Evolutionary conservation across 2,888 invertebrate genomes (phyloP).

Genomic region (Hipparchia semele): DNA sequence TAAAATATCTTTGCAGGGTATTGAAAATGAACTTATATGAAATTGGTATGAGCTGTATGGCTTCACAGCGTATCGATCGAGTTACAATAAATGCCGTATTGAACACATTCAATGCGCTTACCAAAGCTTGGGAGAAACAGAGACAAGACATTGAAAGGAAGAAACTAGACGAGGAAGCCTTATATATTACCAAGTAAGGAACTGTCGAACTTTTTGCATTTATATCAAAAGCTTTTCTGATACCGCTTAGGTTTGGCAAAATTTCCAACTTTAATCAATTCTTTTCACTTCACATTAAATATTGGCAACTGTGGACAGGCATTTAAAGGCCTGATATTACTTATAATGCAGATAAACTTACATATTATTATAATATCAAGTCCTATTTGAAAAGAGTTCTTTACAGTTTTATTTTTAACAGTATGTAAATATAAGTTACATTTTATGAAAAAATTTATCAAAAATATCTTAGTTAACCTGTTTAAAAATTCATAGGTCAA

Average conservation of each 20-base stretch:
- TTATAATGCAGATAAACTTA: too few species aligned
- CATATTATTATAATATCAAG: too few species aligned
- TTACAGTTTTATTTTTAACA: too few species aligned
- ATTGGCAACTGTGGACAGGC: too few species aligned
- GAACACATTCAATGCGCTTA: conserved; percentile 83
- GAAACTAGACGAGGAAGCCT: conserved; percentile 88
- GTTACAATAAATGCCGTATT: conserved; percentile 74
- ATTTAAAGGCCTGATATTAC: too few species aligned
- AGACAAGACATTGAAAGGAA: conserved; percentile 86
- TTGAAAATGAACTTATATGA: conserved; percentile 88
- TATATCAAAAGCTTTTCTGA: not conserved
- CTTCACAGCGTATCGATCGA: conserved; percentile 75
- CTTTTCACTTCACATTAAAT: too few species aligned
- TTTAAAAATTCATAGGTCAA: conserved; percentile 66
- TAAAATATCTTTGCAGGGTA: conserved; percentile 67
- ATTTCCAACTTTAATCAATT: too few species aligned
- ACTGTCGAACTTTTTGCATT: not conserved
- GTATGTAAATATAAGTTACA: too few species aligned
- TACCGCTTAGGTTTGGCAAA: not conserved
- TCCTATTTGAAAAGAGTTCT: too few species aligned
- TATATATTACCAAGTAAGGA: conserved; percentile 87
- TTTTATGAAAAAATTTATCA: too few species aligned
- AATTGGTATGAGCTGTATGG: conserved; percentile 85
- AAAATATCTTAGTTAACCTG: not conserved
- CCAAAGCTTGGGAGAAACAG: conserved; percentile 89